phyloP scores from a whole-genome alignment of 1,140 invertebrate genomes.

The Panagrolaimus sp. region DNA sequence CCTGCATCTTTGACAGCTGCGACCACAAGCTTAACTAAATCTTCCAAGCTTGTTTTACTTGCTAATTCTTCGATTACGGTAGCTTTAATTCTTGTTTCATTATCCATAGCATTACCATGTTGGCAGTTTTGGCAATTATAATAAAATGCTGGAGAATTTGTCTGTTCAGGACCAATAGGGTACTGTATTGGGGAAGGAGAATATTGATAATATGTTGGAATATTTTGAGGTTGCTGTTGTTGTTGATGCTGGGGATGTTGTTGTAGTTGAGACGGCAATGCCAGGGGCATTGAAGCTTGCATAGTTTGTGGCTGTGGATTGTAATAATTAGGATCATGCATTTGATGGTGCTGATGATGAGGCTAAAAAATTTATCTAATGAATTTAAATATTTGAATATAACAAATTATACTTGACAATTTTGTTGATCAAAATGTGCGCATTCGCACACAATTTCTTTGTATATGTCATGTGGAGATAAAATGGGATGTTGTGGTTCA shows the following conservation, averaged over 20 bases:
- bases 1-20: conserved; percentile 34
- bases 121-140: neutral
- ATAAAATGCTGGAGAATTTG: too few relatives aligned
- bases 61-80: conserved; percentile 16
- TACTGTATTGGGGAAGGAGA: neutral
- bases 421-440: conserved; percentile 27
- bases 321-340: neutral
- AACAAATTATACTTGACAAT: too few relatives aligned
- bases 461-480: conserved; percentile 43
- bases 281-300: neutral
- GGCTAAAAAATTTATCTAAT: neutral
- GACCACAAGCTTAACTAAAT: conserved; percentile 40
- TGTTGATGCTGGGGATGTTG: conserved; percentile 3
- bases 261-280: neutral
- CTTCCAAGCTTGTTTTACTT: conserved; percentile 26
- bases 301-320: neutral
- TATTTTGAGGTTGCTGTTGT: neutral
- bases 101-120: neutral
- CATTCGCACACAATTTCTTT: conserved; percentile 43
- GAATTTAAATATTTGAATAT: too few relatives aligned
- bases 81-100: neutral
- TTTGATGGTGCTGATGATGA: conserved; percentile 7
- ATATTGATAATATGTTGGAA: neutral
- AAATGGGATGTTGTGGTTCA: neutral
- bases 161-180: neutral